Evolutionary conservation across 2,888 invertebrate genomes (phyloP).

Genomic region (Drosophila eohydei): DNA sequence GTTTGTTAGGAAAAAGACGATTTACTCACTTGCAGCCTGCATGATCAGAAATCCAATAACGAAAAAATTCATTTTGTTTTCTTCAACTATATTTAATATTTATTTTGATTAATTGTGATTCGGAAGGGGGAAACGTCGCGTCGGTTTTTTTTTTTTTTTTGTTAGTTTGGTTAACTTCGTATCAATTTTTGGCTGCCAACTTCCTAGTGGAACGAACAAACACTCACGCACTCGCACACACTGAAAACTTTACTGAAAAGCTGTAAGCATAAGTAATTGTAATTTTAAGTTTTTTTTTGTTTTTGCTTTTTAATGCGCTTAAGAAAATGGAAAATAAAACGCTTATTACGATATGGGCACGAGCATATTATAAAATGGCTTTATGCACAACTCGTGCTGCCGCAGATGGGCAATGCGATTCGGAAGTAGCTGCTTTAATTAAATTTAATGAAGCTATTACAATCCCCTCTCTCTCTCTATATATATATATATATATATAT

Average conservation of each 20-base stretch:
- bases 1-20: constrained; percentile 15
- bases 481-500: background rate
- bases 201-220: constrained; percentile 45
- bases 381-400: constrained; percentile 53
- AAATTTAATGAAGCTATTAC: constrained; percentile 74
- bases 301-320: constrained; percentile 11
- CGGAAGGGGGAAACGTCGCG: constrained; percentile 11
- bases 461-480: constrained; percentile 6
- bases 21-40: constrained; percentile 83
- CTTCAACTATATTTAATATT: constrained; percentile 24
- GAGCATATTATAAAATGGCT: constrained; percentile 20
- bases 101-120: constrained; percentile 23
- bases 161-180: constrained; percentile 50
- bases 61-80: constrained; percentile 80
- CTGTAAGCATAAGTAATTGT: constrained; percentile 32
- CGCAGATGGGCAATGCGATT: constrained; percentile 43
- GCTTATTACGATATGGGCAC: constrained; percentile 25
- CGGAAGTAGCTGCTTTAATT: constrained; percentile 74
- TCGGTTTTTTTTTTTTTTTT: constrained; percentile 36
- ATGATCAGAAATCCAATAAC: constrained; percentile 83
- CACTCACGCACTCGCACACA: constrained; percentile 43
- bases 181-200: constrained; percentile 42
- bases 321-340: constrained; percentile 44
- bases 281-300: background rate
- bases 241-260: constrained; percentile 13